phyloP scores from a whole-genome alignment of 92 coral and sea anemone species.

The Diadumene lineata region DNA sequence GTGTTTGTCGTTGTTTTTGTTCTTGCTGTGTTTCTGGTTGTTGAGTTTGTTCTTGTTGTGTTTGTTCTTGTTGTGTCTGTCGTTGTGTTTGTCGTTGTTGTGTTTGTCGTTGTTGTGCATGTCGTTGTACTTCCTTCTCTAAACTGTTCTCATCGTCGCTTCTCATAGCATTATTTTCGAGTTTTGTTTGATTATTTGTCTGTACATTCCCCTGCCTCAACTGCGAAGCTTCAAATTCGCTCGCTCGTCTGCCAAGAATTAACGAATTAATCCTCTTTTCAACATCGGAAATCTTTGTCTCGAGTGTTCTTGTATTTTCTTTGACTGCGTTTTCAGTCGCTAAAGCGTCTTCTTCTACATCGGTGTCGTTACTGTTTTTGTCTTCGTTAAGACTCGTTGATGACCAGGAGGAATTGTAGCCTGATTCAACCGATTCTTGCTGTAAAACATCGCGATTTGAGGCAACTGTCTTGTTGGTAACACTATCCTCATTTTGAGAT shows the following conservation, averaged over 20 bases:
- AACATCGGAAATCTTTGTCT: conserved; percentile 42
- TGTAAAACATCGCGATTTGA: conserved; percentile 1
- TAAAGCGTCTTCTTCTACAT: conserved; percentile 28
- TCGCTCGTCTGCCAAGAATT: conserved; percentile 31
- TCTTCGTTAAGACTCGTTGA: conserved; percentile 55
- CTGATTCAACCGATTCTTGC: conserved; percentile 65
- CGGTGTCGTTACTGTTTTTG: conserved; percentile 41
- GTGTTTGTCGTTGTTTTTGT: background rate
- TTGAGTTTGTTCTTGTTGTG: too few relatives aligned
- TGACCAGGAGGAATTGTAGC: conserved; percentile 75
- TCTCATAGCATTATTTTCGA: background rate
- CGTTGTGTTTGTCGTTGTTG: background rate
- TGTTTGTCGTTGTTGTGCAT: background rate
- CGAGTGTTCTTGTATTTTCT: background rate
- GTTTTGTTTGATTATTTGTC: background rate
- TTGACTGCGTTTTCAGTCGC: background rate
- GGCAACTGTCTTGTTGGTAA: background rate
- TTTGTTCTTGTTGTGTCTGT: background rate
- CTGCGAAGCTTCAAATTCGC: background rate
- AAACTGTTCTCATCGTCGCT: background rate
- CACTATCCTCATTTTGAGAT: background rate
- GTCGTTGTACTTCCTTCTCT: background rate
- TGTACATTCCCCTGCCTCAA: background rate
- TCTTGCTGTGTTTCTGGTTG: background rate
- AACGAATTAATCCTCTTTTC: conserved; percentile 50